Evolutionary conservation across 2,888 invertebrate species (phyloP).

Genomic region (Noctua pronuba): DNA sequence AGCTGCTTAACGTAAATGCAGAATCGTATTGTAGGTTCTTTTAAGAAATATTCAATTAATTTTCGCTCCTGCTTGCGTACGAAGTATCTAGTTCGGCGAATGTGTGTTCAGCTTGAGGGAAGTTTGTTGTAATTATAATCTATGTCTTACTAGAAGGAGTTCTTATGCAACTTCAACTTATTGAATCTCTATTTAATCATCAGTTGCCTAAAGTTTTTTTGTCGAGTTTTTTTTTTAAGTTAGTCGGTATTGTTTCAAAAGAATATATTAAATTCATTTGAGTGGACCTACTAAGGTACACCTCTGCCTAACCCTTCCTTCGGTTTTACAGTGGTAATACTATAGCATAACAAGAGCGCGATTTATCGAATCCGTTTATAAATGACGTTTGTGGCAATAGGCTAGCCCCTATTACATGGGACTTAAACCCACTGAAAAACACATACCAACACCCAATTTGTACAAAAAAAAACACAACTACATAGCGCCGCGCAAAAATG

Average conservation of each 20-base stretch:
- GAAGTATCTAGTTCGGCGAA: background rate
- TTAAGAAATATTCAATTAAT: background rate
- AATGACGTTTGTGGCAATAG: background rate
- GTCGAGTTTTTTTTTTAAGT: too few relatives aligned
- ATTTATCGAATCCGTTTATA: background rate
- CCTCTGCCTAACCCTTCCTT: background rate
- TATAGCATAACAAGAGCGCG: background rate
- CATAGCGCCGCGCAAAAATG: background rate
- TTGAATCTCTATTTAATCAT: too few relatives aligned
- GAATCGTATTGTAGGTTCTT: background rate
- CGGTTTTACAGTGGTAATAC: background rate
- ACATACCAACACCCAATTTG: background rate
- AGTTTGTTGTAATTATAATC: too few relatives aligned
- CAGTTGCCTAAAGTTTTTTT: too few relatives aligned
- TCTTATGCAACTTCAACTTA: background rate
- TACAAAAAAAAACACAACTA: background rate
- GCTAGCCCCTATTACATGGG: too few relatives aligned
- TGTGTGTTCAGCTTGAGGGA: too few relatives aligned
- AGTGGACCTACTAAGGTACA: background rate
- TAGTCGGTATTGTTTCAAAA: background rate
- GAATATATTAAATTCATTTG: background rate
- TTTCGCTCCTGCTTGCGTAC: background rate
- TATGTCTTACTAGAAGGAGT: too few relatives aligned
- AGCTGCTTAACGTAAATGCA: background rate
- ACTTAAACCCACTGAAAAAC: too few relatives aligned